These are phyloP conservation scores for Enteromius unitaeniatus DNA, from an alignment of 2,797 vertebrate species.

Conservation along the genomic window DNA sequence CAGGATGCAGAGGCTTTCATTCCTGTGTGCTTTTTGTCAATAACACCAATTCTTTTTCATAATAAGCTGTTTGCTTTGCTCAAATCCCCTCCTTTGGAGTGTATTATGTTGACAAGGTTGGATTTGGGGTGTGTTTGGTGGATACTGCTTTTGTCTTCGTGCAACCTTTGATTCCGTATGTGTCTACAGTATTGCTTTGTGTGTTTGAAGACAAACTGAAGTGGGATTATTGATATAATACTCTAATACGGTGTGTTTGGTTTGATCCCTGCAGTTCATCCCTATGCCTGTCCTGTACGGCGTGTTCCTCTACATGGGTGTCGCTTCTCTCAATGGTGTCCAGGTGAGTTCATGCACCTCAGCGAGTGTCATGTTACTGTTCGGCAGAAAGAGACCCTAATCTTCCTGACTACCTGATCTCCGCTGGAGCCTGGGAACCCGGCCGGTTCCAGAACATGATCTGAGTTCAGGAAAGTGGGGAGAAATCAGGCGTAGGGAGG, in stretches of 20 bases:
- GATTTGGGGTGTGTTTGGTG: constrained; percentile 2
- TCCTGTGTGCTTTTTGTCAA: background rate
- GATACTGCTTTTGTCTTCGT: constrained; percentile 5
- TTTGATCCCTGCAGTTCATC: constrained; percentile 83
- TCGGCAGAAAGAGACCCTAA: constrained; percentile 1
- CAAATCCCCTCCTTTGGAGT: background rate
- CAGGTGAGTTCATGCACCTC: constrained; percentile 82
- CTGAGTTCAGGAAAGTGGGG: constrained; percentile 13
- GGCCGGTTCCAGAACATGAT: constrained; percentile 10
- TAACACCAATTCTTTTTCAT: background rate
- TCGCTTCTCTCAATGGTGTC: constrained; percentile 95
- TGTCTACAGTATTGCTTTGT: background rate
- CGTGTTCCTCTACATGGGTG: constrained; percentile 98
- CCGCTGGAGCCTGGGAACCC: constrained; percentile 28
- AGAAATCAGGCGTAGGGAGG: background rate
- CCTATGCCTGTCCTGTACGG: constrained; percentile 99
- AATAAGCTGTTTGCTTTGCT: background rate
- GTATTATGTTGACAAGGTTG: background rate
- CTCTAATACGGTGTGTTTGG: background rate
- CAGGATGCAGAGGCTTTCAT: background rate
- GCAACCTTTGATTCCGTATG: constrained; percentile 15
- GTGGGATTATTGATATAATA: background rate
- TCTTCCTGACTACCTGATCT: constrained; percentile 24
- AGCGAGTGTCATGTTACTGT: constrained; percentile 2
- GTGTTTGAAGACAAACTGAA: constrained; percentile 7